Evolutionary conservation across 1,140 invertebrate species (phyloP), one percentile per base, ranked within the genome.

Genomic region (Microplitis mediator): DNA sequence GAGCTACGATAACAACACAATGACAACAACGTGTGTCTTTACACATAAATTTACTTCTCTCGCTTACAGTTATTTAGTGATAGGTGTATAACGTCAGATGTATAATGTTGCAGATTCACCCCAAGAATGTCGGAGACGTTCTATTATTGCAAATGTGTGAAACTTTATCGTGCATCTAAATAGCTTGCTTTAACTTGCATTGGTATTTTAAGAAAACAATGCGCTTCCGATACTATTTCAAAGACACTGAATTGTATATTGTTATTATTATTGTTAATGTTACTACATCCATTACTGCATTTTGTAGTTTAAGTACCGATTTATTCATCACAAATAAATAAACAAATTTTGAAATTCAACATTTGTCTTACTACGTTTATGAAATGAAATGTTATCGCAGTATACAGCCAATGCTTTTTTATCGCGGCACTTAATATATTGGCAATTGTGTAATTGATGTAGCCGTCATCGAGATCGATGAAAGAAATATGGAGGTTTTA

Each of bases 101-200:
- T 61, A 32, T 52, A 61, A 70, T 70, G 39, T 71, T 71, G n/a
- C n/a, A 35, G 16, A 8, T 36, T 6, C 16, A 64, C 65, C 70
- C 5, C 32, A 39, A 60, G 65, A 69, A 75, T 68, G 71, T 54
- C 45, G 4, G 61, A 64, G 64, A 45, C 14, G 39, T 66, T 39
- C 54, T 75, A 66, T 71, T 75, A 75, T 45, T 45, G 39, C 66
- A 35, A 65, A 75, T 71, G 62, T 75, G 71, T 75, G 74, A 72
- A 75, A 75, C 61, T 72, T 75, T 72, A 75, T 72, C 74, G 39
- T 69, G 56, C 39, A 69, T 65, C 45, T 71, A 68, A 63, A 65
- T 68, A 74, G 64, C 45, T 50, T 23, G 32, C 45, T 34, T n/a
- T 65, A 60, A 54, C 65, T 70, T 45, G 60, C 52, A 31, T 54